Evolutionary conservation across 53 echinoderm and acorn worm species (phyloP), one percentile per base, ranked within the genome.

Genomic region (Mesocentrotus franciscanus): DNA sequence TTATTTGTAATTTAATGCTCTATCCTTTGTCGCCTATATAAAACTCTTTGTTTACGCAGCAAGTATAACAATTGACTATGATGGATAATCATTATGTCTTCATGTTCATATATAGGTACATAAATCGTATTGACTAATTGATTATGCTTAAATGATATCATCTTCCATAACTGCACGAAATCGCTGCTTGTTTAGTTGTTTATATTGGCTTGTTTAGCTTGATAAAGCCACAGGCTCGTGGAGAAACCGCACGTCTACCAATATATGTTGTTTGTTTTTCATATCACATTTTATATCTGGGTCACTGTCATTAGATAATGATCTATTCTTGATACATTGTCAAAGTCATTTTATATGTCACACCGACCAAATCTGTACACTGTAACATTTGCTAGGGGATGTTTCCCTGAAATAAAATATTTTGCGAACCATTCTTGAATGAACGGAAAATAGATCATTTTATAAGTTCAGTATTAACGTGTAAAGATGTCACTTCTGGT

Each of bases 201-300:
- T 26, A 29, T 58, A n/a, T 58, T 27, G 17, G 14, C 39, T 17
- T 81, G 39, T 17, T 20, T 81, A 81, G 11, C 36, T 87, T 4
- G 1, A n/a, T 59, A 58, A 84, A 39, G 15, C 58, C 58, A 87
- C 29, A 56, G 12, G 20, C 58, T 58, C 29, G 59, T 87, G 87
- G 85, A 10, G 58, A 58, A 58, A 87, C 87, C 87, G 87, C 87
- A 87, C 87, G 87, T 87, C 87, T n/a, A 56, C 87, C 27, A 14
- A 58, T n/a, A 87, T 58, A 58, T 26, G 5, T 11, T 87, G 58
- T 87, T 87, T 87, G 59, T 59, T 87, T 87, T 87, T 10, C 26
- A 57, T 87, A 87, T 87, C 59, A 87, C 12, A 87, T 81, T 58
- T 4, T 26, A 87, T 87, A 87, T 87, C 87, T 87, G 87, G 26